Percentiles rank a stretch among this genome's conserved stretches.
Evolutionary conservation across 2,888 invertebrate species (phyloP).

Genomic region (Lochmaea crataegi): DNA sequence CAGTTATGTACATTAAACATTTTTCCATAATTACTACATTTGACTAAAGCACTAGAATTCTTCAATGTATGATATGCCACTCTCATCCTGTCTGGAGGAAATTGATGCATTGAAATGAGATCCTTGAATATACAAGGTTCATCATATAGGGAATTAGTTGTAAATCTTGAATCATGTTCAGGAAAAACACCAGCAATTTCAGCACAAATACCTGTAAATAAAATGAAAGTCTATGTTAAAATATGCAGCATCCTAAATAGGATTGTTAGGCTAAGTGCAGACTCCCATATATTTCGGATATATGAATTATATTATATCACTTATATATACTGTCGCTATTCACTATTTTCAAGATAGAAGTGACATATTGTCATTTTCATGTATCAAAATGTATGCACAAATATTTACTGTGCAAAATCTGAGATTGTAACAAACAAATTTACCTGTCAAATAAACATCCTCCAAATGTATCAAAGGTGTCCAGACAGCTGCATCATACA

Average conservation of each 20-base stretch:
- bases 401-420: too few species aligned
- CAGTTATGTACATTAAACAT: constrained; percentile 20
- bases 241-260: background rate
- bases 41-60: constrained; percentile 3
- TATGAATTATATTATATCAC: too few species aligned
- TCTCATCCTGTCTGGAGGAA: constrained; percentile 42
- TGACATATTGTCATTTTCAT: too few species aligned
- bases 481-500: constrained; percentile 75
- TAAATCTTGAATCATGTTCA: constrained; percentile 44
- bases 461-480: constrained; percentile 82
- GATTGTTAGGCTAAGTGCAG: too few species aligned
- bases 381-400: too few species aligned
- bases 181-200: constrained; percentile 44
- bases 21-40: constrained; percentile 17
- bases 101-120: constrained; percentile 48
- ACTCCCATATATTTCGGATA: too few species aligned
- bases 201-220: constrained; percentile 50
- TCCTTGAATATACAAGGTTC: constrained; percentile 46
- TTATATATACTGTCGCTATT: too few species aligned
- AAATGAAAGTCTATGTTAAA: background rate
- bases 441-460: constrained; percentile 84
- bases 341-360: too few species aligned
- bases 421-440: constrained; percentile 65
- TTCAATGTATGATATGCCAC: constrained; percentile 31
- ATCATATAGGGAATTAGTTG: constrained; percentile 36